Evolutionary conservation across 2,888 invertebrate species (phyloP).

Genomic region (Drosophila fungiperda): DNA sequence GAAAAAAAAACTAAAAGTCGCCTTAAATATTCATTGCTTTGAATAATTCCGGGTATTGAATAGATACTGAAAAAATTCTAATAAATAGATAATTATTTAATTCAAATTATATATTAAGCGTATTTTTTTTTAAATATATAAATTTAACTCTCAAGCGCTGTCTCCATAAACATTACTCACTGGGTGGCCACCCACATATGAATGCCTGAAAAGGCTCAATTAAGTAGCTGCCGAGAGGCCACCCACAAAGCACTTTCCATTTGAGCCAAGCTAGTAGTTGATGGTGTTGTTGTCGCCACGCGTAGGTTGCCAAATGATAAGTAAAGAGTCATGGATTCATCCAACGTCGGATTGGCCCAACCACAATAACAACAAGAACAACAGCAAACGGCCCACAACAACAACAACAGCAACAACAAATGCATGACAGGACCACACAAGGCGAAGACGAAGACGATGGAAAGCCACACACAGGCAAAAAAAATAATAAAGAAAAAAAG

Average conservation of each 20-base stretch:
- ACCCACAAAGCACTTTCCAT: conserved; percentile 67
- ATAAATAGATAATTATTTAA: background rate
- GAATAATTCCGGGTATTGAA: too few relatives aligned
- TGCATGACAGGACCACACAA: conserved; percentile 79
- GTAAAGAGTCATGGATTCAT: conserved; percentile 73
- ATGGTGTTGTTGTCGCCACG: conserved; percentile 66
- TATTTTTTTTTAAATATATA: background rate
- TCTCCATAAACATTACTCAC: conserved; percentile 10
- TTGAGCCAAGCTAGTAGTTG: conserved; percentile 24
- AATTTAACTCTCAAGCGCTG: background rate
- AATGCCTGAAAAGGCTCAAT: conserved; percentile 37
- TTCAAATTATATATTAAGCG: background rate
- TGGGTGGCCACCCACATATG: conserved; percentile 31
- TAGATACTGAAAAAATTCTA: background rate
- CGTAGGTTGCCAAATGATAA: conserved; percentile 79
- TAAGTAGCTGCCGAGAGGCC: conserved; percentile 39
- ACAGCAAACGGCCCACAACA: conserved; percentile 31
- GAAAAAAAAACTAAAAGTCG: too few relatives aligned
- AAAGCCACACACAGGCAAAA: conserved; percentile 70
- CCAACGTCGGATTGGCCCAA: conserved; percentile 49
- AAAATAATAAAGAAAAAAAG: conserved; percentile 8
- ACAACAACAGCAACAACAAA: conserved; percentile 36
- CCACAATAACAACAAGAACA: conserved; percentile 33
- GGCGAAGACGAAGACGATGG: conserved; percentile 51
- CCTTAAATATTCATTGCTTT: too few relatives aligned